These are phyloP conservation scores for Ophion slaviceki DNA, from an alignment of 2,888 invertebrate species.

Conservation along the genomic window DNA sequence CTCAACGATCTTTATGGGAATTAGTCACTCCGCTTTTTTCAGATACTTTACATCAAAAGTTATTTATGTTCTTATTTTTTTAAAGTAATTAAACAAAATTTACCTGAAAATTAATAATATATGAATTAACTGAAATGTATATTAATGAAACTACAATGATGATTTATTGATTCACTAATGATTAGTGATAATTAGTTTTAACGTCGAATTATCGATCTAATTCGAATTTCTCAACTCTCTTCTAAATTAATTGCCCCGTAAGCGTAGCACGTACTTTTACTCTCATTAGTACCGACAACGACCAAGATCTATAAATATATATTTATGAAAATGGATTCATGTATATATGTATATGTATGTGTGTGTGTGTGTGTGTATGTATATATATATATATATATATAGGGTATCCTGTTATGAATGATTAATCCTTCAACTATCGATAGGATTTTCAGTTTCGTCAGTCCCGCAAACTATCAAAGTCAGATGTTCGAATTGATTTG, in stretches of 20 bases:
- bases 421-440: too few relatives aligned
- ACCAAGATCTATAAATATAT: neutral
- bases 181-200: neutral
- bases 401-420: neutral
- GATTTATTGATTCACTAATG: neutral
- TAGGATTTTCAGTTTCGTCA: too few relatives aligned
- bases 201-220: neutral
- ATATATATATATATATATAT: slow-evolving; percentile 13
- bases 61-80: too few relatives aligned
- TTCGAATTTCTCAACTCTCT: neutral
- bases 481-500: too few relatives aligned
- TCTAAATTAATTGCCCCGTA: neutral
- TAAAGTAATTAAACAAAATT: too few relatives aligned
- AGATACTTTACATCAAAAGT: too few relatives aligned
- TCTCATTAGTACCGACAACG: slow-evolving; percentile 2
- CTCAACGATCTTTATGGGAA: neutral
- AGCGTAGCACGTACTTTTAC: slow-evolving; percentile 15
- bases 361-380: neutral
- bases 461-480: too few relatives aligned
- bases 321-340: neutral
- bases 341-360: neutral
- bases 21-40: neutral
- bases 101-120: too few relatives aligned
- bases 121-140: too few relatives aligned
- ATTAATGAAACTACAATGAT: neutral